These are phyloP conservation scores for Geothlypis trichas DNA, from an alignment of 2,113 vertebrate genomes.

Conservation along the genomic window DNA sequence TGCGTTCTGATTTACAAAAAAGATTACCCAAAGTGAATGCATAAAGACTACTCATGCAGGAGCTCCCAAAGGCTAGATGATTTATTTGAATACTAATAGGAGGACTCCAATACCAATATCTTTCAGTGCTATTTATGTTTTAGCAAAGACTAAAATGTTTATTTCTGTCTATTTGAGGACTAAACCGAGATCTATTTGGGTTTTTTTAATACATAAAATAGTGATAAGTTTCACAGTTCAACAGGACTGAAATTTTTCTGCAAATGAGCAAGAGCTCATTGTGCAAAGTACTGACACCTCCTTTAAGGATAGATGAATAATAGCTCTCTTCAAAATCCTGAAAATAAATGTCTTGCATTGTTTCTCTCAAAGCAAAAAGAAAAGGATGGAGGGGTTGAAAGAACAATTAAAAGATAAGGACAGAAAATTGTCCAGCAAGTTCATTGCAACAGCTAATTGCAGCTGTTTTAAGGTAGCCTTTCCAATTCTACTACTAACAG, in stretches of 20 bases:
- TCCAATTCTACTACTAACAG: neutral
- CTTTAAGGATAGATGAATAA: conserved; percentile 1
- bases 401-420: conserved; percentile 38
- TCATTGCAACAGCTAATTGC: neutral
- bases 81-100: neutral
- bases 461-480: neutral
- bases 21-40: neutral
- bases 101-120: neutral
- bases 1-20: neutral
- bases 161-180: neutral
- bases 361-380: conserved; percentile 1
- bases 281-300: neutral
- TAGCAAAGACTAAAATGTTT: neutral
- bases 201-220: neutral
- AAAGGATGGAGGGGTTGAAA: conserved; percentile 6
- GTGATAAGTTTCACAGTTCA: neutral
- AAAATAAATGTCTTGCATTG: conserved; percentile 35
- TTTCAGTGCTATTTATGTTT: neutral
- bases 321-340: neutral
- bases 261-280: neutral
- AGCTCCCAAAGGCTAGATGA: neutral
- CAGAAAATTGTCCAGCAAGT: neutral
- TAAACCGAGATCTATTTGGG: neutral
- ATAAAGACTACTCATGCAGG: neutral
- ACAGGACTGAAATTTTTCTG: neutral